phyloP scores from a whole-genome alignment of 2,113 vertebrate species.

The Dromaius novaehollandiae region DNA sequence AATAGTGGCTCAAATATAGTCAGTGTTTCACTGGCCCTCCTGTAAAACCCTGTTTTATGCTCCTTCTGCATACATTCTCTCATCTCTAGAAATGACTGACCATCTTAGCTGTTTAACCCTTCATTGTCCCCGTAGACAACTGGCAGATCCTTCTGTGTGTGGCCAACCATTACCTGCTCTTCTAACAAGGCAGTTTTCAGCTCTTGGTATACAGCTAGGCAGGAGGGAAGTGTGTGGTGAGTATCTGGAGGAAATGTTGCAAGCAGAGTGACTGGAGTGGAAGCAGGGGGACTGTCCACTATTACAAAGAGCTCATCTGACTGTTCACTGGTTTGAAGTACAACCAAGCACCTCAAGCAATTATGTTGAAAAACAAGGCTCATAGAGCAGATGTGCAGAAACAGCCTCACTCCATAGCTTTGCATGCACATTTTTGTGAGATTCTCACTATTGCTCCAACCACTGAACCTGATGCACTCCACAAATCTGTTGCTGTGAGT shows the following conservation, averaged over 20 bases:
- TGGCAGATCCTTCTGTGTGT: neutral
- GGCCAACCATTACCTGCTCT: too few species aligned
- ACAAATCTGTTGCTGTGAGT: neutral
- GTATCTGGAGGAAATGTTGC: neutral
- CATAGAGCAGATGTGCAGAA: neutral
- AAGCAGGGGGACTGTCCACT: neutral
- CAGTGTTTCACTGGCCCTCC: neutral
- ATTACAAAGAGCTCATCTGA: neutral
- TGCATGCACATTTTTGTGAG: neutral
- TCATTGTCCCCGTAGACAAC: neutral
- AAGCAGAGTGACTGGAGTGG: accelerated
- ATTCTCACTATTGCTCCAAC: neutral
- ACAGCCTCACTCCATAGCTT: neutral
- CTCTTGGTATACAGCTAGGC: neutral
- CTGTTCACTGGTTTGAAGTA: neutral
- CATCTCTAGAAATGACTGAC: neutral
- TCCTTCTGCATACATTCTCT: neutral
- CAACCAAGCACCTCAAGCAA: neutral
- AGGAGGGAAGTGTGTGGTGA: neutral
- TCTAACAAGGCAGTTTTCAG: neutral
- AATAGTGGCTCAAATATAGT: neutral
- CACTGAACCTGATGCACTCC: neutral
- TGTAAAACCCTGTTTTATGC: neutral
- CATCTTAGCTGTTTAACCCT: neutral
- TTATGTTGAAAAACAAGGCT: neutral